Evolutionary conservation across 2,888 invertebrate genomes (phyloP).

Genomic region (Malthinus seriepunctatus): DNA sequence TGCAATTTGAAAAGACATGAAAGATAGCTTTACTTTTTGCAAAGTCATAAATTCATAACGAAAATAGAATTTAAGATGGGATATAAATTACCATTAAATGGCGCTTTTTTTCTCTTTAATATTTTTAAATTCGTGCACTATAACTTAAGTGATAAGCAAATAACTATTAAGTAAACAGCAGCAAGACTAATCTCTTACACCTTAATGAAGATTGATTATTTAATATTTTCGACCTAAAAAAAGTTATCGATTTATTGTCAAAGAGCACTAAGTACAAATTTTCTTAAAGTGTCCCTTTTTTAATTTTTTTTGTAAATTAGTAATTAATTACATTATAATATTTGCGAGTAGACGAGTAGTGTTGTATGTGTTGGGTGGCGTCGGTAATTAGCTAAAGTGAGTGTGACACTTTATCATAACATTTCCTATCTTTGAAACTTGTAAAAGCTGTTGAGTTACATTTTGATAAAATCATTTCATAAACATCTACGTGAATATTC

Average conservation of each 20-base stretch:
- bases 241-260: constrained; percentile 7
- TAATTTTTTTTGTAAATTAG: too few relatives aligned
- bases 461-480: constrained; percentile 24
- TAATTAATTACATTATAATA: too few relatives aligned
- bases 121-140: too few relatives aligned
- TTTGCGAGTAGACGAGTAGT: too few relatives aligned
- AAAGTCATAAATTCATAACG: too few relatives aligned
- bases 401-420: constrained; percentile 13
- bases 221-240: constrained; percentile 23
- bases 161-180: constrained; percentile 15
- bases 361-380: not conserved
- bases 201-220: constrained; percentile 21
- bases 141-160: constrained; percentile 3
- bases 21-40: too few relatives aligned
- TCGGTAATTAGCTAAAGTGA: constrained; percentile 6
- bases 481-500: constrained; percentile 14
- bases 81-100: too few relatives aligned
- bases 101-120: too few relatives aligned
- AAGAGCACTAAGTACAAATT: not conserved
- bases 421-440: constrained; percentile 10
- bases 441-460: constrained; percentile 13
- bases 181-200: constrained; percentile 13
- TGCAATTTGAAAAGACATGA: too few relatives aligned
- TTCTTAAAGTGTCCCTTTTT: too few relatives aligned
- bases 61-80: too few relatives aligned